Conservation (phyloP, 2,113 vertebrate genomes). For the Dicerorhinus sumatrensis region DNA sequence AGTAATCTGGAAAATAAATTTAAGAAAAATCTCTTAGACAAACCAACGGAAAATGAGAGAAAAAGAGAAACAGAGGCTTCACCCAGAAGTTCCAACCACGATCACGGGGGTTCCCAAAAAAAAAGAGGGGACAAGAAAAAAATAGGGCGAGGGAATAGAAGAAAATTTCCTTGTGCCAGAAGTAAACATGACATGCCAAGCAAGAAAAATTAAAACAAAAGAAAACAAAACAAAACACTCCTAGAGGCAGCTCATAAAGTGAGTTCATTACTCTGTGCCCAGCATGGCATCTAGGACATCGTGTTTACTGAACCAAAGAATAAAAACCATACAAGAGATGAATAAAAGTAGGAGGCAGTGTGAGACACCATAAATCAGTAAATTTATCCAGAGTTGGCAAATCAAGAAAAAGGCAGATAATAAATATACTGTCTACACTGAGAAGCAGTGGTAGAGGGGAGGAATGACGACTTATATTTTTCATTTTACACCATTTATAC, state of each 20-base stretch:
- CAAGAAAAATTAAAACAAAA: neutral
- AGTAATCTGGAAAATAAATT: neutral
- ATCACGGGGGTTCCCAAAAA: neutral
- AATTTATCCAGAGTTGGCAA: neutral
- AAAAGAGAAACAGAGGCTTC: neutral
- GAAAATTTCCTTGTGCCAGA: neutral
- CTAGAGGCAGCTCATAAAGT: neutral
- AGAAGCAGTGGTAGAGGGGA: neutral
- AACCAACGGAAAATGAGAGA: neutral
- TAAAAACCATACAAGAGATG: neutral
- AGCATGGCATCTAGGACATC: neutral
- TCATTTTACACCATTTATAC: neutral
- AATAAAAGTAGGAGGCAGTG: neutral
- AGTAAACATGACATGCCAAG: neutral
- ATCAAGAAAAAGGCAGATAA: neutral
- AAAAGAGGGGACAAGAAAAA: neutral
- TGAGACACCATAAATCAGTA: neutral
- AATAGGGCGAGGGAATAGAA: neutral
- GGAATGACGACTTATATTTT: neutral
- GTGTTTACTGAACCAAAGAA: neutral
- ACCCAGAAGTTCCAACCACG: neutral
- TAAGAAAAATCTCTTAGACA: neutral
- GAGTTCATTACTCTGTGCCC: neutral
- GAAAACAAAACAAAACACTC: neutral
- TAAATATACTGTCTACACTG: neutral